phyloP scores from a whole-genome alignment of 2,797 vertebrate genomes.

The Muscicapa comitata region DNA sequence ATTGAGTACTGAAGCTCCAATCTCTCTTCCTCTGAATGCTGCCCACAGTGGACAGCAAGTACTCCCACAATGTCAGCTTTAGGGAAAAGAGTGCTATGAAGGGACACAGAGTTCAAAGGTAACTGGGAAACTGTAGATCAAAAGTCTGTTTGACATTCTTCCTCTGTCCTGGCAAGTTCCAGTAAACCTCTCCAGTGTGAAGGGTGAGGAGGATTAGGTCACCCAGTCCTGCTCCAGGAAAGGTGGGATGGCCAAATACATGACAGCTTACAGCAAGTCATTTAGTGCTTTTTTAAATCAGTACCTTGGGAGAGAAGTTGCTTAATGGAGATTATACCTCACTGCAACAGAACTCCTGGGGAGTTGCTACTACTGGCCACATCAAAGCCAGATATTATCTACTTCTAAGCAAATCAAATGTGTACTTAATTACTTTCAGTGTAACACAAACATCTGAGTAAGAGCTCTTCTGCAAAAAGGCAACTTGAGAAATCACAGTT shows the following conservation, averaged over 20 bases:
- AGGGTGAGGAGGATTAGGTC: constrained; percentile 39
- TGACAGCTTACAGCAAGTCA: not conserved
- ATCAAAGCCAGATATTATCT: constrained; percentile 22
- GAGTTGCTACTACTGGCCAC: not conserved
- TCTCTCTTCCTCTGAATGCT: not conserved
- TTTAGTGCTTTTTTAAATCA: not conserved
- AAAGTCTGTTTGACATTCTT: not conserved
- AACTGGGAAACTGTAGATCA: not conserved
- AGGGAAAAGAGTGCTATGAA: not conserved
- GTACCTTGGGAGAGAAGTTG: not conserved
- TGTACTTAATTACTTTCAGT: not conserved
- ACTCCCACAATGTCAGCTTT: not conserved
- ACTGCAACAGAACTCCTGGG: constrained; percentile 14
- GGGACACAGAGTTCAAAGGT: not conserved
- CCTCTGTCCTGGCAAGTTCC: not conserved
- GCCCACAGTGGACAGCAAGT: not conserved
- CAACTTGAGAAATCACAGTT: not conserved
- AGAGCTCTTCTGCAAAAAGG: not conserved
- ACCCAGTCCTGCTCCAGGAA: constrained; percentile 24
- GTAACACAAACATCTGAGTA: not conserved
- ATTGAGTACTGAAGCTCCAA: not conserved
- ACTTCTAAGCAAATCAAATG: not conserved
- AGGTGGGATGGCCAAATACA: constrained; percentile 28
- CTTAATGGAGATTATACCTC: not conserved
- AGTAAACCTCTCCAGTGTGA: constrained; percentile 6